Conservation (phyloP, 2,113 vertebrate species). For the Perognathus longimembris region DNA sequence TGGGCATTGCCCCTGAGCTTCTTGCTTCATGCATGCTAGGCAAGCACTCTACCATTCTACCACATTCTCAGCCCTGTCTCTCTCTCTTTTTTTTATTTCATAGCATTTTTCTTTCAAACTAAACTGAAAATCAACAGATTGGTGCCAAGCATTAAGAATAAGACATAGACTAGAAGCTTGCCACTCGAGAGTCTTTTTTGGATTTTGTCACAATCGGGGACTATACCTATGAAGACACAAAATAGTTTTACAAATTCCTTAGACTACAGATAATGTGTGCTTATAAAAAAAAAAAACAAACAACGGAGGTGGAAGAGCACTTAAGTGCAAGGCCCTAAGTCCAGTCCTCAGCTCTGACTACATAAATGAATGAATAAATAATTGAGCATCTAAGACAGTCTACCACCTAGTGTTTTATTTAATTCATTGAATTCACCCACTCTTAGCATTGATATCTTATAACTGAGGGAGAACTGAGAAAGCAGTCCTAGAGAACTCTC, state of each 20-base stretch:
- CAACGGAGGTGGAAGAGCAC: no score
- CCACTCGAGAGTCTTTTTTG: neutral
- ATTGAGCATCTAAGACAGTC: slow-evolving; percentile 26
- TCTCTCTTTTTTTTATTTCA: neutral
- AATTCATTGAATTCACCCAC: slow-evolving; percentile 46
- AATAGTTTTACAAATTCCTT: slow-evolving; percentile 47
- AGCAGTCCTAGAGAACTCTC: neutral
- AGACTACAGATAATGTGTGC: slow-evolving; percentile 28
- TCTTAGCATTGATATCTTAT: neutral
- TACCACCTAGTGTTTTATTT: slow-evolving; percentile 9
- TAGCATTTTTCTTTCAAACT: slow-evolving; percentile 36
- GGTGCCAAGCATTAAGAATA: slow-evolving; percentile 21
- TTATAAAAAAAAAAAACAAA: no score
- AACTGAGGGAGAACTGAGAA: neutral
- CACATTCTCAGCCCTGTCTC: no score
- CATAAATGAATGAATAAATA: no score
- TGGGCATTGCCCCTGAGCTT: no score
- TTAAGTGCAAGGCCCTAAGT: no score
- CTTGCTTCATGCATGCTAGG: no score
- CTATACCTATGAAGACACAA: slow-evolving; percentile 36
- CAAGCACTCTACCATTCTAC: no score
- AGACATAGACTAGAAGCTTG: neutral
- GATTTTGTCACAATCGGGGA: slow-evolving; percentile 18
- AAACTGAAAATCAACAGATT: slow-evolving; percentile 17
- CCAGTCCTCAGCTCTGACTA: no score